Evolutionary conservation across 2,888 invertebrate genomes (phyloP), one percentile per base, ranked within the genome.

Genomic region (Harmothoe impar): DNA sequence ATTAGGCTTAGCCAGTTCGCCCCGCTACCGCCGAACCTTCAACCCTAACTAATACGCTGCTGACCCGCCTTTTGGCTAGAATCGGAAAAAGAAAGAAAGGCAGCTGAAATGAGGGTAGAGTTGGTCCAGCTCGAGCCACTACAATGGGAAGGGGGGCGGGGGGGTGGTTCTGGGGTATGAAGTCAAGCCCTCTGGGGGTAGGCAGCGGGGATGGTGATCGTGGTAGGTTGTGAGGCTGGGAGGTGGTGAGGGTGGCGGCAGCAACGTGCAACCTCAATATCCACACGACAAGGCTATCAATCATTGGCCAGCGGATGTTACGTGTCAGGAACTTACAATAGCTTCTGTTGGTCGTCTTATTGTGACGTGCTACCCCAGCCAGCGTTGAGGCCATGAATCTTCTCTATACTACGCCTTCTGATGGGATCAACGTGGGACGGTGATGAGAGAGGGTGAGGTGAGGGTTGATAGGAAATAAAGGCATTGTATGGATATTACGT

Each of bases 261-360:
- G 3, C 62, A 62, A 20, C 23, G 62, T n/a, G 35, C 20, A 84
- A 84, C 29, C 51, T 84, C 51, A 51, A 84, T 84, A 84, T 35
- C 84, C 84, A 84, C 84, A 84, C 35, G 10, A 84, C 35, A 84
- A 84, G 43, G 51, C 84, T 29, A 86, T 54, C 86, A 86, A 86
- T 86, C 86, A 86, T 54, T 86, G 54, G 29, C 86, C 86, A 29
- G 54, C 31, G 29, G 25, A 29, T 10, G 31, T 54, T 31, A 86
- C 54, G 54, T 86, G 86, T 54, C 86, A 86, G 29, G 17, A 5
- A 23, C 86, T 29, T 10, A 54, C 86, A 86, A 86, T 86, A 52
- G 86, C 86, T 86, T 25, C 86, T 29, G 23, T 29, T 86, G 56
- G 86, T 31, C n/a, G 35, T 81, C 33, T 1, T 43, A 81, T 72